Conservation (phyloP, 1,140 invertebrate genomes). For the Drosophila prosaltans region DNA sequence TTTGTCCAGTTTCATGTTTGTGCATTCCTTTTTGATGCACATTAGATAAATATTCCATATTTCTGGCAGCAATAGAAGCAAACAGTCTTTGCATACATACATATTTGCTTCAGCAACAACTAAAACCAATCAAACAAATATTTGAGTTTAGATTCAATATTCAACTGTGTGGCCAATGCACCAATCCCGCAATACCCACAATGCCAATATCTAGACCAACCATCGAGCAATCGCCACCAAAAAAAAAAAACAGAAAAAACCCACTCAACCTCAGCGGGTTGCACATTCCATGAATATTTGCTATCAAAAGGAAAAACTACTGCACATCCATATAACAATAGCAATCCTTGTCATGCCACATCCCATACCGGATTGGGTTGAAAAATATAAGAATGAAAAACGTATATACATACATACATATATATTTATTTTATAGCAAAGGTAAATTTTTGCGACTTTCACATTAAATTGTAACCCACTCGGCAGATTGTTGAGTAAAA, state of each 20-base stretch:
- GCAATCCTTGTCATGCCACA: background rate
- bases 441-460: conserved; percentile 24
- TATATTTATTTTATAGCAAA: background rate
- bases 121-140: conserved; percentile 71
- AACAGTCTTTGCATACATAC: conserved; percentile 30
- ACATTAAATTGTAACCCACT: conserved; percentile 55
- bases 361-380: background rate
- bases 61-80: conserved; percentile 52
- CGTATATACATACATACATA: background rate
- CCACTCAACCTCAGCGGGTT: conserved; percentile 33
- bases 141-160: conserved; percentile 67
- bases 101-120: conserved; percentile 50
- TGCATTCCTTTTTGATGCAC: conserved; percentile 54
- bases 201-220: background rate
- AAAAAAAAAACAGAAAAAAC: background rate
- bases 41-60: conserved; percentile 69
- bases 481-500: conserved; percentile 15
- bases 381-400: conserved; percentile 13
- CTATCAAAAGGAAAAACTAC: conserved; percentile 29
- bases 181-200: background rate
- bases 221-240: background rate
- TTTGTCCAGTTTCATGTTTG: conserved; percentile 31
- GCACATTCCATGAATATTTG: conserved; percentile 56
- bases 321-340: conserved; percentile 15
- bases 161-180: conserved; percentile 53